Percentiles rank a stretch among this genome's conserved stretches.
Evolutionary conservation across 1,140 invertebrate species (phyloP).

Genomic region (Brachionus koreanus): DNA sequence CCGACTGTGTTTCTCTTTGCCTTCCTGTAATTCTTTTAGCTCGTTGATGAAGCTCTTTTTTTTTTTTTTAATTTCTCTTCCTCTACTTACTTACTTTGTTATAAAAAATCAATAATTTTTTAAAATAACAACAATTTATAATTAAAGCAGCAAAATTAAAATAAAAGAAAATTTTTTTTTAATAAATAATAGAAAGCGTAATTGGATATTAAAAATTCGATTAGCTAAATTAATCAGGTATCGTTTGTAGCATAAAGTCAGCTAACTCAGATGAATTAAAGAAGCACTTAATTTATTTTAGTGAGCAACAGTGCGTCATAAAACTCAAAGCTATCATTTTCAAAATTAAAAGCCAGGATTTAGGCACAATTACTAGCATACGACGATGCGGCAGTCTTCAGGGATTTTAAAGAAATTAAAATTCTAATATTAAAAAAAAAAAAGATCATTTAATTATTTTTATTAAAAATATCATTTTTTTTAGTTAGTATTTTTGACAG

Average conservation of each 20-base stretch:
- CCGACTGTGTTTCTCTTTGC: neutral
- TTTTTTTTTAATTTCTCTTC: neutral
- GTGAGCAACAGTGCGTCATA: neutral
- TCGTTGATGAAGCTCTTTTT: slow-evolving; percentile 9
- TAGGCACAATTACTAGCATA: neutral
- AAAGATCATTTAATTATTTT: neutral
- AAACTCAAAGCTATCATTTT: neutral
- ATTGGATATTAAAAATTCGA: neutral
- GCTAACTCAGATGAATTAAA: neutral
- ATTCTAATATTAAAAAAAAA: neutral
- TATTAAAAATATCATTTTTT: neutral
- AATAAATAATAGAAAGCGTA: neutral
- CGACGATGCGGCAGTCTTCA: neutral
- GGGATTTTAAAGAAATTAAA: neutral
- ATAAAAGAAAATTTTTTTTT: neutral
- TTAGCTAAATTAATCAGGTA: neutral
- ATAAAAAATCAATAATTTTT: slow-evolving; percentile 27
- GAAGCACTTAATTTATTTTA: neutral
- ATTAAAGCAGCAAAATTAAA: slow-evolving; percentile 13
- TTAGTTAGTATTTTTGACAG: neutral
- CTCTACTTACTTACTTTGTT: neutral
- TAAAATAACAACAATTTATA: neutral
- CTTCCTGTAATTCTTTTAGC: slow-evolving; percentile 9
- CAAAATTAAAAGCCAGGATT: neutral
- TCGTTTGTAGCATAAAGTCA: neutral